Conservation (phyloP, 2,797 vertebrate species). For the Macrochelys suwanniensis region DNA sequence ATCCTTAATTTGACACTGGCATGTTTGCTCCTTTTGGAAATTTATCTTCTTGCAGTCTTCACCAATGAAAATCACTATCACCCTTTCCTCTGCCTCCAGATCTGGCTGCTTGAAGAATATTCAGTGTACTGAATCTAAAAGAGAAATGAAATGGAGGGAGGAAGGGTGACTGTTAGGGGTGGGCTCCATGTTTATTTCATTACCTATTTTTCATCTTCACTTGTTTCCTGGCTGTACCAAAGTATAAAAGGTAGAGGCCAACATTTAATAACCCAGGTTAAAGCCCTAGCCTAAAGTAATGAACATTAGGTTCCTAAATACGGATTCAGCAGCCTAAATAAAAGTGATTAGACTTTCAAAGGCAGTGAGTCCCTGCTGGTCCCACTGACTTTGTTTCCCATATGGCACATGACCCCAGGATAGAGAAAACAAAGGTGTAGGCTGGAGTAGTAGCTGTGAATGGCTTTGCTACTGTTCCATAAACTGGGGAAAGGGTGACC, state of each 20-base stretch:
- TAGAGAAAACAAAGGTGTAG: background rate
- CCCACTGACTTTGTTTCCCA: background rate
- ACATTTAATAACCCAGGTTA: background rate
- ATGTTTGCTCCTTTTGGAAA: background rate
- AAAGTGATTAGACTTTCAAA: background rate
- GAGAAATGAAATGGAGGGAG: rapidly evolving
- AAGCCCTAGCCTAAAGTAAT: background rate
- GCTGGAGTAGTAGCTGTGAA: background rate
- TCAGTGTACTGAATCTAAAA: constrained; percentile 12
- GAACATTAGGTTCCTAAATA: background rate
- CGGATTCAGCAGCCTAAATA: background rate
- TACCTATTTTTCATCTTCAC: constrained; percentile 34
- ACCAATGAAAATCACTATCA: background rate
- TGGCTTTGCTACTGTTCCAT: background rate
- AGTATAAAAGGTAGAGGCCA: background rate
- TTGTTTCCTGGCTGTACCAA: background rate
- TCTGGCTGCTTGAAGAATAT: background rate
- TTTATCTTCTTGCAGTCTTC: background rate
- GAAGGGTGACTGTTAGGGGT: background rate
- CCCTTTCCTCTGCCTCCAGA: background rate
- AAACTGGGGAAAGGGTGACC: background rate
- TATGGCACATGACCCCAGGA: background rate
- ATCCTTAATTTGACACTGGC: background rate
- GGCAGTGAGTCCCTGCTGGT: background rate
- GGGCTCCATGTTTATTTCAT: background rate